phyloP scores from a whole-genome alignment of 2,888 invertebrate genomes.

The Xestia xanthographa region DNA sequence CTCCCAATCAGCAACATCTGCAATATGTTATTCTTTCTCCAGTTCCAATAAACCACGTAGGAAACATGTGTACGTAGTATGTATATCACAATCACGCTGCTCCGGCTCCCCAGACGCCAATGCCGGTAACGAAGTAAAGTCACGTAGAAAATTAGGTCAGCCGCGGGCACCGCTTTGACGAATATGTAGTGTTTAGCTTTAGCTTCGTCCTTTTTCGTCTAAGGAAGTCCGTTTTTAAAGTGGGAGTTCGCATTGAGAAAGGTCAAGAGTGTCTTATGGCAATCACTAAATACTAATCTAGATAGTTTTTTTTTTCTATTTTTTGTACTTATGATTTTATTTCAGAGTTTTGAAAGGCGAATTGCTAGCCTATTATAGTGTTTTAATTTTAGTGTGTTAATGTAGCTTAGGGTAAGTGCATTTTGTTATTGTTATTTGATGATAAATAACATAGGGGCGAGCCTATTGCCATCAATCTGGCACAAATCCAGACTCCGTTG shows the following conservation, averaged over 20 bases:
- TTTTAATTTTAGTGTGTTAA: too few relatives aligned
- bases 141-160: constrained; percentile 67
- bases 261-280: background rate
- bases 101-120: constrained; percentile 60
- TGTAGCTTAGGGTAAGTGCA: too few relatives aligned
- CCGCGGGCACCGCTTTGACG: constrained; percentile 56
- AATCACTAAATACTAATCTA: background rate
- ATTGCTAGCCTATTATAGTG: too few relatives aligned
- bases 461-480: too few relatives aligned
- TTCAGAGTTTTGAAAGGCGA: too few relatives aligned
- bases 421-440: too few relatives aligned
- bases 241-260: background rate
- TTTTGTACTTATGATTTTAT: too few relatives aligned
- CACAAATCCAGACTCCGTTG: too few relatives aligned
- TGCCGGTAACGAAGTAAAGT: constrained; percentile 61
- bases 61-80: constrained; percentile 25
- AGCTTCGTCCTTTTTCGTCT: constrained; percentile 21
- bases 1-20: background rate
- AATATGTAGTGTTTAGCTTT: constrained; percentile 56
- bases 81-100: constrained; percentile 55
- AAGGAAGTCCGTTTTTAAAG: constrained; percentile 5
- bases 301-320: background rate
- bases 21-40: constrained; percentile 28
- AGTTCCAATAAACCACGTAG: constrained; percentile 38
- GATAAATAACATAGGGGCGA: too few relatives aligned